A percentile compares a stretch with the other conserved stretches of the same genome.
phyloP scores from a whole-genome alignment of 2,888 invertebrate genomes.

The Drosophila infuscata region DNA sequence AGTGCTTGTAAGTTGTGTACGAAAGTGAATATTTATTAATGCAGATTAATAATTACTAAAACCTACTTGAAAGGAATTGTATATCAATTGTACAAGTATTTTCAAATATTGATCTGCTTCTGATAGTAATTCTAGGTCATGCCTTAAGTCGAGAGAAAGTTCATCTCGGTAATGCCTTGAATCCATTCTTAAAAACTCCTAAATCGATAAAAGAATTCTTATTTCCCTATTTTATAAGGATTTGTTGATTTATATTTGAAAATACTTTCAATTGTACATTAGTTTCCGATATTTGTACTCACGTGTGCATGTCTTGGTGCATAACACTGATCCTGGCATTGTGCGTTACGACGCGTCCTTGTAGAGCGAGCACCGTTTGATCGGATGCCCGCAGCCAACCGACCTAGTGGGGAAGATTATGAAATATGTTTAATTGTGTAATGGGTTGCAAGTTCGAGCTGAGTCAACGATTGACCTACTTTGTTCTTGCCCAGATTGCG shows the following conservation, averaged over 20 bases:
- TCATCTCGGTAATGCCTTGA: no score
- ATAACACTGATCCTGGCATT: constrained; percentile 93
- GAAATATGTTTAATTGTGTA: not conserved
- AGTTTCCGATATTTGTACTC: constrained; percentile 17
- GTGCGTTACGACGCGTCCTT: constrained; percentile 93
- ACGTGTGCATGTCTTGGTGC: constrained; percentile 92
- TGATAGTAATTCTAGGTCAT: not conserved
- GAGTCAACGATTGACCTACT: constrained; percentile 63
- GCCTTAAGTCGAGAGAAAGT: no score
- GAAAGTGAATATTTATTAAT: no score
- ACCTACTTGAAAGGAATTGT: not conserved
- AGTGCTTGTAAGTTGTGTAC: no score
- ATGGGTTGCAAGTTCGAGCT: not conserved
- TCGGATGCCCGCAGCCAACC: constrained; percentile 96
- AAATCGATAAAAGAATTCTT: not conserved
- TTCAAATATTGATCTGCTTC: not conserved
- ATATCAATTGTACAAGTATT: not conserved
- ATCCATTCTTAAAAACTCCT: not conserved
- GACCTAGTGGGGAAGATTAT: constrained; percentile 87
- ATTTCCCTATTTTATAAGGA: not conserved
- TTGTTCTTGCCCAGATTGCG: constrained; percentile 85
- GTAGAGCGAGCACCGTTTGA: constrained; percentile 94
- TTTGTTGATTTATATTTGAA: not conserved
- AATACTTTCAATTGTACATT: not conserved
- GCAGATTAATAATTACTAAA: no score